A percentile compares a stretch with the other conserved stretches of the same genome.
Conservation (phyloP, 2,888 invertebrate species). For the Cephus runcator region DNA sequence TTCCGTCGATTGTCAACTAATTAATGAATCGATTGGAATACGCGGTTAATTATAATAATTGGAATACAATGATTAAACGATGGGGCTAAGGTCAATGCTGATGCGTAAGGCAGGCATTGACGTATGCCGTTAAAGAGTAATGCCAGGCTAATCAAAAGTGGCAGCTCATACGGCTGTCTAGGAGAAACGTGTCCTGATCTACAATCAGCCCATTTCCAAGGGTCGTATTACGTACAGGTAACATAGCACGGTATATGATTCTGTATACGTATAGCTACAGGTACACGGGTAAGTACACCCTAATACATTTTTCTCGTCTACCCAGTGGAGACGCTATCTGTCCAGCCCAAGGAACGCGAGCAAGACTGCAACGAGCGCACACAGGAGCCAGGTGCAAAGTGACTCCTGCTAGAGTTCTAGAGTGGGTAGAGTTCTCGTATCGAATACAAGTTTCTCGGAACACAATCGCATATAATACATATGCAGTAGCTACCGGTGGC, state of each 20-base stretch:
- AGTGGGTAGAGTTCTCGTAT: conserved; percentile 38
- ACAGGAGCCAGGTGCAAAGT: conserved; percentile 58
- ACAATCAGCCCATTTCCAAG: neutral
- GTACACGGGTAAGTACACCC: neutral
- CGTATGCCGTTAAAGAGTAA: conserved; percentile 28
- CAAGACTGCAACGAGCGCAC: conserved; percentile 21
- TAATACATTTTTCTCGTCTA: neutral
- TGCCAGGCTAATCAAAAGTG: neutral
- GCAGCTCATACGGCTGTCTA: neutral
- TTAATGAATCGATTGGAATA: conserved; percentile 56
- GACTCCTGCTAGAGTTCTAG: conserved; percentile 46
- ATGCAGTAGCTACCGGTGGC: conserved; percentile 56
- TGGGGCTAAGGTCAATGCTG: conserved; percentile 49
- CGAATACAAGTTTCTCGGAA: conserved; percentile 59
- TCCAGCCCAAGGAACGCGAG: conserved; percentile 37
- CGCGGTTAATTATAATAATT: conserved; percentile 52
- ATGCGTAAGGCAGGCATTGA: conserved; percentile 44
- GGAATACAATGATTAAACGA: conserved; percentile 56
- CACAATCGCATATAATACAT: conserved; percentile 65
- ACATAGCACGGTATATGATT: neutral
- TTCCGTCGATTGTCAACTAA: conserved; percentile 57
- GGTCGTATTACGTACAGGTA: neutral
- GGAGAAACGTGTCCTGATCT: neutral
- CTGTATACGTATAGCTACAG: neutral
- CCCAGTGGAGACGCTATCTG: neutral